Conservation (phyloP, 2,888 invertebrate genomes). For the Leucoptera coffeella region DNA sequence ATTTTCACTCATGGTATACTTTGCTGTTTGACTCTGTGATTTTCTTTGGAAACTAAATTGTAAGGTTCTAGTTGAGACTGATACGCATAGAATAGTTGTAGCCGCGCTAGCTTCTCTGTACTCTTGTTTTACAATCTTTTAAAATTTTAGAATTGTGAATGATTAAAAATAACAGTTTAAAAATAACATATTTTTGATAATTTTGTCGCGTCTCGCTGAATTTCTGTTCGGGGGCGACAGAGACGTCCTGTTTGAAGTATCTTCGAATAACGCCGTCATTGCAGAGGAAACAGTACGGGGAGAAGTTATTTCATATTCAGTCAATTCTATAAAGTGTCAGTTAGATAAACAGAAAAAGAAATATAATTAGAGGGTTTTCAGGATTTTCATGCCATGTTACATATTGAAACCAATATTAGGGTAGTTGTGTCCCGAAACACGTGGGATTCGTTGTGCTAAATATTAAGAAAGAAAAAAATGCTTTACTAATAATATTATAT, state of each 20-base stretch:
- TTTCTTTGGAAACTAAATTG: conserved; percentile 50
- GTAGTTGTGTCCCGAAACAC: conserved; percentile 34
- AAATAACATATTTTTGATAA: conserved; percentile 32
- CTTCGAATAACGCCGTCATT: too few relatives aligned
- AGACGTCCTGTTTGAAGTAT: too few relatives aligned
- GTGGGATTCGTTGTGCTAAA: conserved; percentile 43
- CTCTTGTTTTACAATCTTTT: conserved; percentile 23
- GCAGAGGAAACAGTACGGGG: too few relatives aligned
- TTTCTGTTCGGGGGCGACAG: too few relatives aligned
- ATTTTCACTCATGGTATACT: conserved; percentile 34
- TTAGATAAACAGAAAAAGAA: conserved; percentile 43
- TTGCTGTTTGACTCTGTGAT: conserved; percentile 51
- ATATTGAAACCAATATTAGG: conserved; percentile 11
- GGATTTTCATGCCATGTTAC: background rate
- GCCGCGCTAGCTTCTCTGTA: conserved; percentile 49
- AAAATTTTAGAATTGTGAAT: conserved; percentile 13
- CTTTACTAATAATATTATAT: conserved; percentile 51
- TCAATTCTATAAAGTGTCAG: conserved; percentile 26
- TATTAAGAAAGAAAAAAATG: conserved; percentile 33
- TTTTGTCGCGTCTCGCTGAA: too few relatives aligned
- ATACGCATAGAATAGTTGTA: conserved; percentile 51
- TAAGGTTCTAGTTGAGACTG: conserved; percentile 53
- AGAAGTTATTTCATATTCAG: too few relatives aligned
- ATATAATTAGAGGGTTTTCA: conserved; percentile 11
- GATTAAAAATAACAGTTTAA: conserved; percentile 15